These are phyloP conservation scores for Cottus gobio DNA, from an alignment of 2,113 vertebrate species.

Conservation along the genomic window DNA sequence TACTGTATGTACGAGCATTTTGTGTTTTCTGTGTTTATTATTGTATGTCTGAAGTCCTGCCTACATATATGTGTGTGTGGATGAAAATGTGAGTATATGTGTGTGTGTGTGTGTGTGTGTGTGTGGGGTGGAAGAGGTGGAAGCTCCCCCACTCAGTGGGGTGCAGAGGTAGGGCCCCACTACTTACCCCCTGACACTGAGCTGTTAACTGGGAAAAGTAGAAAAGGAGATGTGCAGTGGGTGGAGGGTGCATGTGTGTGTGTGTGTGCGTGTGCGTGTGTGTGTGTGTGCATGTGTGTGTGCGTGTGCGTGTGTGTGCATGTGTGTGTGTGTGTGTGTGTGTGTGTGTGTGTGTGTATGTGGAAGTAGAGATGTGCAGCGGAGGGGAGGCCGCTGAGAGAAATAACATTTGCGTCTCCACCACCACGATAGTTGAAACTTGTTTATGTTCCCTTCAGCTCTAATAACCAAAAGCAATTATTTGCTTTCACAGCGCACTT, in stretches of 20 bases:
- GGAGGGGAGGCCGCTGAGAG: constrained; percentile 4
- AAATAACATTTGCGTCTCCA: constrained; percentile 59
- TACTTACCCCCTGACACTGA: constrained; percentile 90
- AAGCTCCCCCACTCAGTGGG: constrained; percentile 54
- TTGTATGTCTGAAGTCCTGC: background rate
- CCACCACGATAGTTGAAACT: constrained; percentile 46
- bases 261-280: background rate
- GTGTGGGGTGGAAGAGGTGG: constrained; percentile 41
- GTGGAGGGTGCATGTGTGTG: constrained; percentile 2
- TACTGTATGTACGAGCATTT: background rate
- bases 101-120: background rate
- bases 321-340: constrained; percentile 8
- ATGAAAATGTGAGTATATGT: background rate
- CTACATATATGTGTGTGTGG: background rate
- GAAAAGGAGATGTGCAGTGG: constrained; percentile 65
- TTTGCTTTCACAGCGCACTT: constrained; percentile 71
- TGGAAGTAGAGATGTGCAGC: background rate
- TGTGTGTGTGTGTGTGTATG: constrained; percentile 21
- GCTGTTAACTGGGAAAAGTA: constrained; percentile 83
- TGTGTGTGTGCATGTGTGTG: constrained; percentile 26
- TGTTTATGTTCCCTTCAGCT: constrained; percentile 75
- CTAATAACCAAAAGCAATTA: constrained; percentile 67
- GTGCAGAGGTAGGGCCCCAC: constrained; percentile 81
- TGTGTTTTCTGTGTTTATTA: constrained; percentile 4
- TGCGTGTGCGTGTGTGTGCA: constrained; percentile 16